A percentile compares a stretch with the other conserved stretches of the same genome.
phyloP scores from a whole-genome alignment of 1,140 invertebrate genomes.

The Triops longicaudatus region DNA sequence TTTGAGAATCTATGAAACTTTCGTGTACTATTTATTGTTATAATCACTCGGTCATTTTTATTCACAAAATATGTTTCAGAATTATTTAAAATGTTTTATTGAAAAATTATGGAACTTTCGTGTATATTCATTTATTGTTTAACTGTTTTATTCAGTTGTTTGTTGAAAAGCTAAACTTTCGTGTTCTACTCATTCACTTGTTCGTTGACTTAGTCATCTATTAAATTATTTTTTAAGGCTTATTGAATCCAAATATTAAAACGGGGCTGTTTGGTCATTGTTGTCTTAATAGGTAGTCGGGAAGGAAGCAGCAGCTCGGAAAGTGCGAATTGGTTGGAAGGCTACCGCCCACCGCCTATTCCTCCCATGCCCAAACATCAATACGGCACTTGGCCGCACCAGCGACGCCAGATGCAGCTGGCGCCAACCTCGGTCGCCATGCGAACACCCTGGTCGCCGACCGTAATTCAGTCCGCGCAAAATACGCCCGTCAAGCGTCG shows the following conservation, averaged over 20 bases:
- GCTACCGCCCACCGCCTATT: slow-evolving; percentile 10
- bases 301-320: slow-evolving; percentile 21
- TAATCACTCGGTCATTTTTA: no score
- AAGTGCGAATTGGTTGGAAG: slow-evolving; percentile 22
- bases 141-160: no score
- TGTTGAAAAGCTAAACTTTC: no score
- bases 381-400: slow-evolving; percentile 23
- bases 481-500: slow-evolving; percentile 7
- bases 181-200: no score
- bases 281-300: background rate
- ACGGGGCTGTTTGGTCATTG: background rate
- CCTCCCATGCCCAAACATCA: slow-evolving; percentile 17
- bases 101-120: background rate
- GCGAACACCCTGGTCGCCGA: slow-evolving; percentile 16
- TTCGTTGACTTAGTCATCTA: no score
- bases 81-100: background rate
- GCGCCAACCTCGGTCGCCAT: slow-evolving; percentile 27
- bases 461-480: background rate
- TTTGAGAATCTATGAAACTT: no score
- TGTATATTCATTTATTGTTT: no score
- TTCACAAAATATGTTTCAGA: no score
- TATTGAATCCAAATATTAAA: no score
- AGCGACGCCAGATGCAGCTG: slow-evolving; percentile 23
- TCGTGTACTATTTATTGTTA: no score
- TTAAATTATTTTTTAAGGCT: no score